Evolutionary conservation across 2,888 invertebrate species (phyloP), one percentile per base, ranked within the genome.

Genomic region (Zonitis immaculata): DNA sequence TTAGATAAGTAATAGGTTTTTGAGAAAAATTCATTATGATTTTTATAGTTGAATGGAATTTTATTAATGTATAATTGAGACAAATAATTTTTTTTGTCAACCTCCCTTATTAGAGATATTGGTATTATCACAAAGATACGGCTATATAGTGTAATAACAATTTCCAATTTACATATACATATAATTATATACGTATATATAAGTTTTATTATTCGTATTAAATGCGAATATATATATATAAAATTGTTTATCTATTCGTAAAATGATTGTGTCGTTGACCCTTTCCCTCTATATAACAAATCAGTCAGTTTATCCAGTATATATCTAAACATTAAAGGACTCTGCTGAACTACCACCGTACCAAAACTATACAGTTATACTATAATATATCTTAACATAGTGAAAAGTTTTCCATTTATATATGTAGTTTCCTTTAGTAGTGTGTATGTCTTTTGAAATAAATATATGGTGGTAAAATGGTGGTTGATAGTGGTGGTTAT

Each of bases 401-500:
- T 26, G 26, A 1, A 26, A 7, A 26, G 26, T 8, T 26, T 26
- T 7, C 26, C 50, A 27, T 45, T 22, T 49, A n/a, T n/a, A n/a
- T n/a, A n/a, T n/a, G n/a, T n/a, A 25, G 45, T 49, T 49, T 42
- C 30, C 42, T 35, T 42, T 26, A n/a, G n/a, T n/a, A n/a, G n/a
- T n/a, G n/a, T n/a, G n/a, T n/a, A n/a, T n/a, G n/a, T n/a, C n/a
- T n/a, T n/a, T n/a, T n/a, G n/a, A 4, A 5, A 22, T 22, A 22
- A 22, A 46, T 51, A 32, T 46, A 42, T 28, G 49, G 42, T 35
- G 47, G 44, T 52, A 59, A n/a, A n/a, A 46, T 58, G 48, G 51
- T 59, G 65, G 63, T 62, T 63, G 62, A n/a, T 63, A 59, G 60
- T 51, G 52, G 52, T 56, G 58, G 59, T 58, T 65, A 64, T n/a